Evolutionary conservation across 1,140 invertebrate genomes (phyloP), one percentile per base, ranked within the genome.

Genomic region (Drosophila burlai): DNA sequence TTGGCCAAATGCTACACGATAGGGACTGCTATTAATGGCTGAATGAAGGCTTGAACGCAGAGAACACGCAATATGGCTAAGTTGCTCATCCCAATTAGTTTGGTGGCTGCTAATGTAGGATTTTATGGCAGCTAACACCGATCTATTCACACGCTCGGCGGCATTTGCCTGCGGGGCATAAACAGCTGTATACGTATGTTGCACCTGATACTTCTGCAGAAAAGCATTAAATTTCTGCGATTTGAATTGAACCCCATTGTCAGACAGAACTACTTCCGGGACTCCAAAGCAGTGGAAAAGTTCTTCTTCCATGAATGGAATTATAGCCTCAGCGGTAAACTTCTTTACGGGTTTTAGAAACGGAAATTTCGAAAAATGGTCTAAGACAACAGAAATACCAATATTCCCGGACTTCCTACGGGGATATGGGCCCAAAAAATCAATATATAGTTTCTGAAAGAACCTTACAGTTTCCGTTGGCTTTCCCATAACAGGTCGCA

Each of bases 101-200:
- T 62, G 24, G 16, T 62, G 34, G 11, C 8, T 45, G 15, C 43
- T 61, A n/a, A 49, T 47, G 15, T 61, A 61, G n/a, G 59, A 43
- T 34, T 49, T 49, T 34, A 24, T 47, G 3, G 45, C 31, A 10
- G 59, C 45, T 2, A 61, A 31, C 3, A 47, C 34, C 0, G 46
- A 62, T 49, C 34, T 31, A n/a, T 62, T 49, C 3, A 50, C 43
- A 15, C 29, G 15, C 21, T 57, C 63, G 9, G 63, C 43, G 10
- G 52, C 52, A 26, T 65, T 47, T 4, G 21, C 42, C 21, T 65
- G 50, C 11, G 62, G 62, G 11, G 62, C 50, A 45, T 65, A 46
- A 7, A 55, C 42, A 9, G 62, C 62, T 7, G 64, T 66, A 38
- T 66, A 66, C 1, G 7, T n/a, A 57, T 66, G 63, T 6, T n/a